Evolutionary conservation across 2,888 invertebrate species (phyloP).

Genomic region (Acanthosoma haemorrhoidale): DNA sequence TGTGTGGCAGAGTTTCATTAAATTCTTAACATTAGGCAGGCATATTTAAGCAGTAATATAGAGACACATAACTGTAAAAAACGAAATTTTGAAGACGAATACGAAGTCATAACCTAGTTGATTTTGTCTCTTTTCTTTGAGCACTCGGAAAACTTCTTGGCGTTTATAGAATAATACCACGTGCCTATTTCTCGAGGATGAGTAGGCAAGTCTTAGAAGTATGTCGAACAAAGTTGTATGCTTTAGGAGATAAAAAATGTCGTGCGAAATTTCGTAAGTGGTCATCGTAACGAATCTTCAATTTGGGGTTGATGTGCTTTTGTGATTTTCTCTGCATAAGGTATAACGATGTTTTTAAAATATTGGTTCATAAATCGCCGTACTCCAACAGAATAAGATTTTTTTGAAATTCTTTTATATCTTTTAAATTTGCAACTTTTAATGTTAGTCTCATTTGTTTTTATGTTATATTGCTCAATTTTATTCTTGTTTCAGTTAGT

Average conservation of each 20-base stretch:
- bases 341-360: slow-evolving; percentile 19
- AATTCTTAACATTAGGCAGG: too few species aligned
- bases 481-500: not conserved
- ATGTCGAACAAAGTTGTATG: slow-evolving; percentile 6
- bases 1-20: too few species aligned
- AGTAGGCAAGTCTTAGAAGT: slow-evolving; percentile 14
- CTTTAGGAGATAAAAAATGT: slow-evolving; percentile 23
- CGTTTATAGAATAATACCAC: slow-evolving; percentile 7
- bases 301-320: not conserved
- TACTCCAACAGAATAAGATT: slow-evolving; percentile 4
- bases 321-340: not conserved
- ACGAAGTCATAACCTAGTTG: too few species aligned
- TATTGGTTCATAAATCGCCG: not conserved
- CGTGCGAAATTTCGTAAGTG: not conserved
- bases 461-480: not conserved
- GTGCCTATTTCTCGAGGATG: not conserved
- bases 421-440: slow-evolving; percentile 19
- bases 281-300: slow-evolving; percentile 15
- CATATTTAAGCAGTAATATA: slow-evolving; percentile 22
- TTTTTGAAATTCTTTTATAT: not conserved
- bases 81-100: slow-evolving; percentile 23
- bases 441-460: slow-evolving; percentile 18
- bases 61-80: slow-evolving; percentile 21
- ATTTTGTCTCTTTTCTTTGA: slow-evolving; percentile 22
- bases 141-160: slow-evolving; percentile 19